Base-by-base conservation (phyloP, 2,797 vertebrate species). In the Bovichtus variegatus region DNA sequence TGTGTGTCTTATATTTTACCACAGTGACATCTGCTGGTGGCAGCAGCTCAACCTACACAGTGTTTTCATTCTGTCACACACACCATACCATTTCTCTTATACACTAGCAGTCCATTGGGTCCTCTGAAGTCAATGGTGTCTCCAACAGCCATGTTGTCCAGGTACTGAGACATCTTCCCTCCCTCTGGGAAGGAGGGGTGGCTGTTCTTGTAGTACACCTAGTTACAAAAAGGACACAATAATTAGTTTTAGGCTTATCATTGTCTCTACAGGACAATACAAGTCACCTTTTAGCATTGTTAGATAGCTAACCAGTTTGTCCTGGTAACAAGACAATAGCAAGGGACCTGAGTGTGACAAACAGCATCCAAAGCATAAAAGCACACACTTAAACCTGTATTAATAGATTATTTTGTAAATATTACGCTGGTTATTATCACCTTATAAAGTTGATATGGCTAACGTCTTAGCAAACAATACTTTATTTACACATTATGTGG, bases 161-260 rank as follows among this genome's bases (percentile, higher is more conserved):
- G 91, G 86, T 97, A 92, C 86, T 97, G 97, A 46, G 96, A 97
- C 97, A 99, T 96, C 83, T 98, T 98, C 1, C 97, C 97, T 58
- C 97, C 97, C 9, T 96, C 96, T 34, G 97, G 97, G 87, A 96
- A 96, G 54, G 93, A 93, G 0, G 96, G 95, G 70, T 97, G 94
- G 47, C 89, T 89, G 51, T 97, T 96, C 94, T 96, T 98, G 88
- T 95, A 94, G 89, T 98, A 98, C 40, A 98, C 93, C 97, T 99
- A 82, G 6, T 51, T 13, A 25, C 25, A 53, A 2, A 41, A 2
- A 47, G 9, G n/a, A 15, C 15, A 3, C 9, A 53, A 34, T 10
- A 2, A 15, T 6, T 16, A 71, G 13, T 43, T 31, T 27, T n/a
- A 43, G n/a, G 2, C 6, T 21, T 9, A 16, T 40, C 8, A 1